Conservation (phyloP, 1,140 invertebrate genomes). For the Bombus fervidus region DNA sequence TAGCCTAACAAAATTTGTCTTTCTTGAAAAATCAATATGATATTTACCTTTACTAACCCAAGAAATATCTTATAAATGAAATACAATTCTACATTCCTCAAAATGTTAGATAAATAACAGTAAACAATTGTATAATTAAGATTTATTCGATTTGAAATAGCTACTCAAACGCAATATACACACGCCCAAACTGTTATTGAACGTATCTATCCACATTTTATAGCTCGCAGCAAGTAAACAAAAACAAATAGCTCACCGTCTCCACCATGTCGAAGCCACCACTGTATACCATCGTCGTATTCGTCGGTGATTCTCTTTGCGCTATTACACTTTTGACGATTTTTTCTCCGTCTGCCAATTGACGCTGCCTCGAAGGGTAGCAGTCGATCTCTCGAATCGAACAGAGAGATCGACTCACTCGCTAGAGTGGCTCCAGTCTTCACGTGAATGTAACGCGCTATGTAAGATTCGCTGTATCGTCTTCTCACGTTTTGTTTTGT, state of each 20-base stretch:
- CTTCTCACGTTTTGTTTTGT: neutral
- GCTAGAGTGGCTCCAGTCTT: constrained; percentile 37
- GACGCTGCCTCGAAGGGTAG: constrained; percentile 27
- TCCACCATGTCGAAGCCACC: constrained; percentile 77
- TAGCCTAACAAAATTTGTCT: neutral
- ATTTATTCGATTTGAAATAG: neutral
- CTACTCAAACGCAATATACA: neutral
- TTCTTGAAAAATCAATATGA: neutral
- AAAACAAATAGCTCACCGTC: constrained; percentile 72
- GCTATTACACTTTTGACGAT: constrained; percentile 51
- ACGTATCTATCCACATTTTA: neutral
- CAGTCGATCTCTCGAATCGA: constrained; percentile 58
- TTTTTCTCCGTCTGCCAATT: neutral
- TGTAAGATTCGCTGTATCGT: constrained; percentile 9
- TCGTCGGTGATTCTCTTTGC: neutral
- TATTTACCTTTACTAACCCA: neutral
- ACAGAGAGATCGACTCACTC: constrained; percentile 52
- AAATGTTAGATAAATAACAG: neutral
- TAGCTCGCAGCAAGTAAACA: neutral
- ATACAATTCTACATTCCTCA: neutral
- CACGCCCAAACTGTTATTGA: neutral
- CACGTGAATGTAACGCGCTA: constrained; percentile 29
- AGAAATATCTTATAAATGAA: neutral
- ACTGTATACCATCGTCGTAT: constrained; percentile 75
- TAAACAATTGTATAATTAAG: neutral